Percentiles rank a stretch among this genome's conserved stretches.
Evolutionary conservation across 2,113 vertebrate genomes (phyloP).

Genomic region (Gracilinanus agilis): DNA sequence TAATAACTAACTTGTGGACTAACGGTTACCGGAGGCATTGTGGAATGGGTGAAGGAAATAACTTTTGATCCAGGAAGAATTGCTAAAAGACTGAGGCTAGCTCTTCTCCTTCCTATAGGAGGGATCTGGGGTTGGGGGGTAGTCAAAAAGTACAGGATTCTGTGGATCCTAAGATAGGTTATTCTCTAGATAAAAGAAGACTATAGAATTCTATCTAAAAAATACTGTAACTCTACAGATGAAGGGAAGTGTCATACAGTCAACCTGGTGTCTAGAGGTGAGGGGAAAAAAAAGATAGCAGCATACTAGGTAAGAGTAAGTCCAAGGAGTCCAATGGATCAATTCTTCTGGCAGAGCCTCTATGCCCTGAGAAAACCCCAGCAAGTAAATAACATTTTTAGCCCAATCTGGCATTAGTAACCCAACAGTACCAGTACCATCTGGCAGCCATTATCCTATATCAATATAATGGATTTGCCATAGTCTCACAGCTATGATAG

Average conservation of each 20-base stretch:
- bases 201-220: neutral
- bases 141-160: neutral
- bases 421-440: too few species aligned
- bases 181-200: neutral
- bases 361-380: neutral
- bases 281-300: neutral
- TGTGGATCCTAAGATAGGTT: neutral
- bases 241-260: neutral
- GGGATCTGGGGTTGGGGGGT: neutral
- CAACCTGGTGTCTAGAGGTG: neutral
- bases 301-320: neutral
- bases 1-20: neutral
- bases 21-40: neutral
- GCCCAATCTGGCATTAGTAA: too few species aligned
- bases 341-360: neutral
- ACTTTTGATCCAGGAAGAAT: neutral
- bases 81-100: neutral
- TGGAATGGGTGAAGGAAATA: neutral
- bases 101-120: neutral
- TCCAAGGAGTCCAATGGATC: neutral
- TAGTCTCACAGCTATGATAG: too few species aligned
- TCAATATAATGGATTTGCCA: too few species aligned
- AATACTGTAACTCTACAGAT: neutral
- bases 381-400: too few species aligned
- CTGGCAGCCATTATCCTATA: too few species aligned